A percentile compares a stretch with the other conserved stretches of the same genome.
Conservation (phyloP, 1,140 invertebrate species). For the Apis florea region DNA sequence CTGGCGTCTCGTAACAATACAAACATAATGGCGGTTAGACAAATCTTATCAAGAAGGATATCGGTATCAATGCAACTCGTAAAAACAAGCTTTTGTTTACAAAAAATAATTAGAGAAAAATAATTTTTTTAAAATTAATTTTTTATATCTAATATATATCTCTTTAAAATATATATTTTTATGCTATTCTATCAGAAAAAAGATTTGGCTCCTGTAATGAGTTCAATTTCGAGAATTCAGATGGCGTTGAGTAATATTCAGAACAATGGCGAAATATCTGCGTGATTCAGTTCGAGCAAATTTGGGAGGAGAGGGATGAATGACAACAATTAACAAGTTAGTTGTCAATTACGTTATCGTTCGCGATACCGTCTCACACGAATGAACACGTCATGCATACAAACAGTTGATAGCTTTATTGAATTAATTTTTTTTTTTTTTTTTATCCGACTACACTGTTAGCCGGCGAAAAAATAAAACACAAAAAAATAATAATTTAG, state of each 20-base stretch:
- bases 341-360: slow-evolving; percentile 34
- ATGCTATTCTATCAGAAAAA: not conserved
- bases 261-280: not conserved
- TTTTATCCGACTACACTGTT: not conserved
- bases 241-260: not conserved
- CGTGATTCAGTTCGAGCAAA: slow-evolving; percentile 12
- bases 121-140: not conserved
- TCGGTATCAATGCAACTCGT: not conserved
- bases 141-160: not conserved
- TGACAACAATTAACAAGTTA: slow-evolving; percentile 26
- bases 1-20: not conserved
- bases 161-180: not conserved
- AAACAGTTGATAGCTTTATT: not conserved
- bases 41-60: not conserved
- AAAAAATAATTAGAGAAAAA: not conserved
- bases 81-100: not conserved
- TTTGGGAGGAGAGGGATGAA: not conserved
- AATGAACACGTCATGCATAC: slow-evolving; percentile 17
- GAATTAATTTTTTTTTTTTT: slow-evolving; percentile 5
- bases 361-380: slow-evolving; percentile 17
- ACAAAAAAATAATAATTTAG: slow-evolving; percentile 3
- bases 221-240: not conserved
- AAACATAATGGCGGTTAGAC: not conserved
- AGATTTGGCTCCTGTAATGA: not conserved
- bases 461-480: not conserved